Evolutionary conservation across 2,888 invertebrate genomes (phyloP), one percentile per base, ranked within the genome.

Genomic region (Cryptus viduatorius): DNA sequence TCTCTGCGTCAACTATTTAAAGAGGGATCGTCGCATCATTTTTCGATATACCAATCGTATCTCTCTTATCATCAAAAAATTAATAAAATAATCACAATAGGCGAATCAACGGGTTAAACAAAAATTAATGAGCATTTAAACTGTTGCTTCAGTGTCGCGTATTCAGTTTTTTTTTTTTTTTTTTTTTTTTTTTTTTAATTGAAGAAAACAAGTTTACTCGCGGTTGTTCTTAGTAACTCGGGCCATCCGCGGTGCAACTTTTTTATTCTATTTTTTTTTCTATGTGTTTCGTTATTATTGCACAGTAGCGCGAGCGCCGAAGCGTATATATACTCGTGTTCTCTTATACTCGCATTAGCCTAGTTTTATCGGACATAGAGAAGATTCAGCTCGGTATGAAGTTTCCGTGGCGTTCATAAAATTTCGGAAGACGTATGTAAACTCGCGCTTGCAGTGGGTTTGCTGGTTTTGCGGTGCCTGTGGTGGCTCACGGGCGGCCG

Each of bases 381-480:
- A 24, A 24, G 4, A 53, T 53, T 10, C 53, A 16, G 12, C 19
- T 24, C 10, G 56, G 53, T 53, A 56, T 56, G 56, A 56, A 68
- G 16, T 68, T 68, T 48, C 48, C 46, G 31, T 14, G 14, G 46
- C 16, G 37, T 50, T 61, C 68, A 61, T 75, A 68, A 68, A 81
- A 81, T 75, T 76, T 75, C 61, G 50, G 44, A 69, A 75, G 53
- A 79, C 65, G 72, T 69, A 79, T 48, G 75, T 42, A 48, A 37
- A 75, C 19, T 64, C 50, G 75, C 48, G 61, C 64, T 71, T 14
- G 8, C 71, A 12, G 61, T 56, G 71, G 61, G 37, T 48, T 64
- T 4, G 31, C 29, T 48, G 48, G 61, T 61, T 61, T 75, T 75
- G 75, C 64, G 73, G 73, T 73, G 14, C 44, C 46, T 24, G 37